Evolutionary conservation across 2,113 vertebrate genomes (phyloP).

Genomic region (Oreotrochilus melanogaster): DNA sequence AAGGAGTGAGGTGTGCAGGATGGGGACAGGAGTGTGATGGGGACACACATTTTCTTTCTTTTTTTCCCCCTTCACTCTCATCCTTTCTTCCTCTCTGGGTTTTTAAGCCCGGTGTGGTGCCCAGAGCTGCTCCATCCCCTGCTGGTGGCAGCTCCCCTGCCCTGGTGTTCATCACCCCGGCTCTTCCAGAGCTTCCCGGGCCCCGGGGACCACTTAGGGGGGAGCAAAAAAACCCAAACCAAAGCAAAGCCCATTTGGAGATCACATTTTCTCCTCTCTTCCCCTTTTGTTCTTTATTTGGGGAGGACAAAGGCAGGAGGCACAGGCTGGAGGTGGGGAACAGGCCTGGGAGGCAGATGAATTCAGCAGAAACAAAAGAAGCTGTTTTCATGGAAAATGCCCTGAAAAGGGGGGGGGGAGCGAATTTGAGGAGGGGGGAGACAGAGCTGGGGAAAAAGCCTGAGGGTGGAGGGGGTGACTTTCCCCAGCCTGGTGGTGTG

Average conservation of each 20-base stretch:
- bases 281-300: not conserved
- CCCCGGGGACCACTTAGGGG: not conserved
- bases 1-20: too few relatives aligned
- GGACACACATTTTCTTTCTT: not conserved
- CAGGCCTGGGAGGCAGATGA: not conserved
- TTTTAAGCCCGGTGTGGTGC: not conserved
- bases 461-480: too few relatives aligned
- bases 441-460: not conserved
- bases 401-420: not conserved
- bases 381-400: slow-evolving; percentile 28
- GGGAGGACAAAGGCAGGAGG: not conserved
- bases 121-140: not conserved
- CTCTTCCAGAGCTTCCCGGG: not conserved
- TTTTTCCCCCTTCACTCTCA: not conserved
- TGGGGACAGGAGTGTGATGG: too few relatives aligned
- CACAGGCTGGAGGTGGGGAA: not conserved
- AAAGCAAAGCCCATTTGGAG: not conserved
- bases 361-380: slow-evolving; percentile 21
- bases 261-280: not conserved
- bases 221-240: not conserved
- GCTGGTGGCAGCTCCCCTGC: not conserved
- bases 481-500: rapidly evolving
- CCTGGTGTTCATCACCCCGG: not conserved
- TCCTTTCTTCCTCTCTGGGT: not conserved
- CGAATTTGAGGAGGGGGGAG: not conserved